Conservation (phyloP, 2,113 vertebrate genomes). For the Dendrocopos noguchii region DNA sequence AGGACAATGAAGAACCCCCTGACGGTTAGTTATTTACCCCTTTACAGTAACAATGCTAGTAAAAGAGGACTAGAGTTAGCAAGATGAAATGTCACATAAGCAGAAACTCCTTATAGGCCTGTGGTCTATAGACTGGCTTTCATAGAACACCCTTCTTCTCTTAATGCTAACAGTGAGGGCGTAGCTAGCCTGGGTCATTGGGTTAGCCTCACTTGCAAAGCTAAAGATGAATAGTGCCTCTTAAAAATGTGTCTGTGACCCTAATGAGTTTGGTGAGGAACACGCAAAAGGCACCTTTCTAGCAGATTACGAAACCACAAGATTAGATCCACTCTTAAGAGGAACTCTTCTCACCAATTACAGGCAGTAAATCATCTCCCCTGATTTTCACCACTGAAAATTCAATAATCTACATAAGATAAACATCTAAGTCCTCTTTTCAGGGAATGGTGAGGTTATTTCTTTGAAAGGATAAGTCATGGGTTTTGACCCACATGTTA, state of each 20-base stretch:
- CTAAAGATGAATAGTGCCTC: background rate
- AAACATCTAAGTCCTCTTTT: background rate
- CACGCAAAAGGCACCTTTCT: background rate
- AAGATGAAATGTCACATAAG: background rate
- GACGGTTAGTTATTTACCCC: background rate
- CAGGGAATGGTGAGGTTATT: background rate
- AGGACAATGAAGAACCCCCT: background rate
- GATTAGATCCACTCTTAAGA: background rate
- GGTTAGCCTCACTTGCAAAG: background rate
- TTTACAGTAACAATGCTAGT: fast-evolving
- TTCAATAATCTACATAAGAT: background rate
- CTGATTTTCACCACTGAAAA: background rate
- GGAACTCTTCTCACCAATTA: background rate
- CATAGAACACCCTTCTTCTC: background rate
- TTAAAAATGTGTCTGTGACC: background rate
- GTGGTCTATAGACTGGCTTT: background rate
- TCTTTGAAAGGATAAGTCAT: background rate
- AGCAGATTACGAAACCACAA: background rate
- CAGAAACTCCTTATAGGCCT: background rate
- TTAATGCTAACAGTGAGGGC: background rate
- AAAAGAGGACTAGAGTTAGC: background rate
- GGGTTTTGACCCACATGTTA: background rate
- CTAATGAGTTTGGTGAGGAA: background rate
- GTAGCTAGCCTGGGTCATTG: no score
- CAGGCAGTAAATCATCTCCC: background rate